These are phyloP conservation scores for Xenops minutus DNA, from an alignment of 2,797 vertebrate species.

Conservation along the genomic window DNA sequence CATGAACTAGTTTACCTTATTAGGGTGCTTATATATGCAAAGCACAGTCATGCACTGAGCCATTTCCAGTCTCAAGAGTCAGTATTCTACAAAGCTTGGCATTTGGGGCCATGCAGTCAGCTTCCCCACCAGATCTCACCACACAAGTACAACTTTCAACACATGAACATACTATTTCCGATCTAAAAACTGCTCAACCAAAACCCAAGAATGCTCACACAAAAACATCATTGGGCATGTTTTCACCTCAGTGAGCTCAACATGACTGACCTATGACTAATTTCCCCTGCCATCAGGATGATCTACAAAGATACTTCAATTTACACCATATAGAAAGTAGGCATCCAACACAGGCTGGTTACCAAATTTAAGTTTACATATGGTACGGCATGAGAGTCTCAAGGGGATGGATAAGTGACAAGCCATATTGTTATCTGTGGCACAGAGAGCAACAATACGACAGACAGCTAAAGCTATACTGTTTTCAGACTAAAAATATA, in stretches of 20 bases:
- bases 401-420: background rate
- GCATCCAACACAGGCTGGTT: background rate
- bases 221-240: background rate
- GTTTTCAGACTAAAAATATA: background rate
- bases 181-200: background rate
- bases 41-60: background rate
- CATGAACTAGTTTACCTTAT: background rate
- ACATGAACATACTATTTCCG: background rate
- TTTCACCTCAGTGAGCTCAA: background rate
- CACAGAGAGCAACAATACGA: background rate
- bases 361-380: background rate
- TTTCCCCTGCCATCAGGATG: background rate
- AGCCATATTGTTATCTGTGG: background rate
- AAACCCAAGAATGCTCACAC: background rate
- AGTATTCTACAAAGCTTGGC: background rate
- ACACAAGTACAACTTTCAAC: background rate
- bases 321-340: background rate
- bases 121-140: background rate
- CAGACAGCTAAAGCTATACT: background rate
- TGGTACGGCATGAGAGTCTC: fast-evolving
- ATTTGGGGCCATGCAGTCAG: background rate
- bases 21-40: background rate
- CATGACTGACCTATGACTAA: background rate
- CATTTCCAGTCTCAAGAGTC: background rate
- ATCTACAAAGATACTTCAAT: background rate